Percentiles rank a stretch among this genome's conserved stretches.
phyloP scores from a whole-genome alignment of 2,113 vertebrate genomes.

The Apistogramma diplotaenia region DNA sequence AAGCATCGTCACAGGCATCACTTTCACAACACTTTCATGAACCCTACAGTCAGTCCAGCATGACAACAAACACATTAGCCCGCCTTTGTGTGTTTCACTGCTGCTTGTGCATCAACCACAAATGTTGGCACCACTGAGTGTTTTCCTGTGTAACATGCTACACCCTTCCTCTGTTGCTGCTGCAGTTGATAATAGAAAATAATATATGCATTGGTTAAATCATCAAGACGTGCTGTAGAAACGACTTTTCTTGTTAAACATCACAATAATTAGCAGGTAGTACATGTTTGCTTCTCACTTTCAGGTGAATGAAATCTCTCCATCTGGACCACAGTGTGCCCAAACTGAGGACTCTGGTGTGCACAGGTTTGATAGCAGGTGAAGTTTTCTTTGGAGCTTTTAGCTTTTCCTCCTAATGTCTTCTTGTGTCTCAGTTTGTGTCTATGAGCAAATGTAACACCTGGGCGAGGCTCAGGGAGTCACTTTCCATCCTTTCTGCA shows the following conservation, averaged over 20 bases:
- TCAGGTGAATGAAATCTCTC: neutral
- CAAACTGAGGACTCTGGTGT: neutral
- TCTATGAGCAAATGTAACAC: neutral
- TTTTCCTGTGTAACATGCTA: constrained; percentile 43
- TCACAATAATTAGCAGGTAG: neutral
- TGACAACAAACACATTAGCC: constrained; percentile 53
- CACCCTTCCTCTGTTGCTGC: constrained; percentile 43
- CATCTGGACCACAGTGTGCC: neutral
- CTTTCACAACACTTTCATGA: constrained; percentile 51
- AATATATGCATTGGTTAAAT: neutral
- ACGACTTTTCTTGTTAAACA: neutral
- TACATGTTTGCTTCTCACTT: neutral
- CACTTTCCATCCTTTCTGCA: neutral
- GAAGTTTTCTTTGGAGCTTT: neutral
- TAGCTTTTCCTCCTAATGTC: neutral
- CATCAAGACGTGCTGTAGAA: neutral
- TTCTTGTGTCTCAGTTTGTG: neutral
- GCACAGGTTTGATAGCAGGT: neutral
- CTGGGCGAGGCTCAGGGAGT: neutral
- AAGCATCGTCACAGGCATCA: neutral
- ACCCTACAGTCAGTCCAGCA: constrained; percentile 31
- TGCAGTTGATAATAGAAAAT: neutral
- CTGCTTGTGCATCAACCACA: constrained; percentile 6
- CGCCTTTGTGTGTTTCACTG: constrained; percentile 39
- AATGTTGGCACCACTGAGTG: constrained; percentile 9